Evolutionary conservation across 2,113 vertebrate genomes (phyloP).

Genomic region (Cranoglanis bouderius): DNA sequence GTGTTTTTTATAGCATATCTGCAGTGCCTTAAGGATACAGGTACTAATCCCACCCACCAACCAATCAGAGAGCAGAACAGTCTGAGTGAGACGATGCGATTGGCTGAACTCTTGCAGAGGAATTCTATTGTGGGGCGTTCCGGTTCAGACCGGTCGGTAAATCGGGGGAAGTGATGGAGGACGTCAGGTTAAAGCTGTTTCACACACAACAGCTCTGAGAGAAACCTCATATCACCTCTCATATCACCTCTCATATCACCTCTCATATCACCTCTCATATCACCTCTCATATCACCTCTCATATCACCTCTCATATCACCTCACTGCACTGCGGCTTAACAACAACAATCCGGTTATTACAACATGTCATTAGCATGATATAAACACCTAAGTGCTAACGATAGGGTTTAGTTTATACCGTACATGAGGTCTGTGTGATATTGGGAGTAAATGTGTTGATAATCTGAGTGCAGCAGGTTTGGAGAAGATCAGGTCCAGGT

Average conservation of each 20-base stretch:
- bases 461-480: no score
- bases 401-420: no score
- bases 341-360: no score
- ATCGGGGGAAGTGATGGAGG: background rate
- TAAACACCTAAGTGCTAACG: background rate
- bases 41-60: background rate
- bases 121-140: background rate
- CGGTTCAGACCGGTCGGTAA: background rate
- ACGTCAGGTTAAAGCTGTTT: background rate
- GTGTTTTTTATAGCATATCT: background rate
- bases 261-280: no score
- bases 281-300: no score
- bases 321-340: no score
- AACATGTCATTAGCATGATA: background rate
- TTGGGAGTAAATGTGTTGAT: no score
- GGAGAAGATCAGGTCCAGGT: no score
- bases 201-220: background rate
- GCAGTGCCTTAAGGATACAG: conserved; percentile 15
- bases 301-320: no score
- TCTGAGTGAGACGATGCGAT: background rate
- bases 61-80: conserved; percentile 7
- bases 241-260: no score
- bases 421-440: no score
- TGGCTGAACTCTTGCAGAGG: background rate
- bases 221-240: background rate